Base-by-base conservation (phyloP, 2,797 vertebrate species). In the Gymnocypris eckloni region DNA sequence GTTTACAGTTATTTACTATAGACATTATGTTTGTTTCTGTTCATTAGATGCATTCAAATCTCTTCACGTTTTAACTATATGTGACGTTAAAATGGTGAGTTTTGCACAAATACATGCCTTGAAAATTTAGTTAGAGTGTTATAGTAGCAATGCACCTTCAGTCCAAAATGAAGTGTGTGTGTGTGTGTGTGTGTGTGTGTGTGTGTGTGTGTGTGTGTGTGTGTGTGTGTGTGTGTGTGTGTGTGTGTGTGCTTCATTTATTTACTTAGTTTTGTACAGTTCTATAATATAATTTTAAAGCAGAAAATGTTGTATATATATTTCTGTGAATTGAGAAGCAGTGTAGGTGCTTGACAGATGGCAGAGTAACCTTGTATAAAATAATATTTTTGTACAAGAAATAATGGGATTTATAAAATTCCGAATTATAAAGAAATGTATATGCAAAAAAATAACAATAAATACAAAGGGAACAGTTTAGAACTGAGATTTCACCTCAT, bases 11-110 rank as follows among this genome's bases (percentile, higher is more conserved):
- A 54, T 77, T 84, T 54, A 28, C 45, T 69, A 43, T 77, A 54
- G 82, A 84, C 82, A 77, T 77, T 54, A 64, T 76, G 73, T 84
- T 77, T 69, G 61, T 77, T 84, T 69, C 45, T 77, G 45, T 54
- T 83, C 71, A 83, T 83, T 66, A 66, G 43, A 66, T 52, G 59
- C 82, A 66, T 83, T 83, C 37, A 54, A 83, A 76, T 66, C 71
- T 37, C 41, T 75, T 48, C 33, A 64, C 8, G 5, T 75, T 52
- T 71, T 59, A 82, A 72, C 52, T 41, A 33, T 54, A 28, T 76
- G 71, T 39, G 82, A 66, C 37, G 39, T 28, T 28, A 28, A 28
- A 28, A 28, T 28, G 25, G 11, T 48, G 41, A 4, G 54, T 33
- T 72, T 20, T 50, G 61, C 2, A 1, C 18, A 50, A 50, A 61